These are phyloP conservation scores for Meghimatium bilineatum DNA, from an alignment of 2,888 invertebrate genomes.

Conservation along the genomic window DNA sequence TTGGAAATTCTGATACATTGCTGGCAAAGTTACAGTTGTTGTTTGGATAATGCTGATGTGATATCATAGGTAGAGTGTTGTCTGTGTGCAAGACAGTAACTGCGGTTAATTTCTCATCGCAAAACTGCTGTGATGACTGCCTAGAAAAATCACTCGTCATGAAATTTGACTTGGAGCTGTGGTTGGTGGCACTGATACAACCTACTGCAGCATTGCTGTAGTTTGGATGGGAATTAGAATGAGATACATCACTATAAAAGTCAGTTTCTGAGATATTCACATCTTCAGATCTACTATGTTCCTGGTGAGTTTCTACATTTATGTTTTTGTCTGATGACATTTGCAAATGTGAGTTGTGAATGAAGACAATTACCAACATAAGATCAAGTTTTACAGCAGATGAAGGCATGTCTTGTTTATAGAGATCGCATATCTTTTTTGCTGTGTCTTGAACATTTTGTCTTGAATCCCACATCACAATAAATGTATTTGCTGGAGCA, in stretches of 20 bases:
- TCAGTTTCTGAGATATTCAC: neutral
- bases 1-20: neutral
- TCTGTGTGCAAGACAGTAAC: neutral
- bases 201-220: neutral
- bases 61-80: neutral
- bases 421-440: neutral
- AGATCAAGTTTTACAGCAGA: slow-evolving; percentile 22
- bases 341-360: neutral
- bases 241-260: neutral
- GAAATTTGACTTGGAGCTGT: neutral
- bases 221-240: neutral
- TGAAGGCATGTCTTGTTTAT: neutral
- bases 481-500: slow-evolving; percentile 31
- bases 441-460: neutral
- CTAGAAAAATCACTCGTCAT: neutral
- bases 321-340: neutral
- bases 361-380: slow-evolving; percentile 24
- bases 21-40: no score
- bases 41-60: neutral
- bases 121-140: neutral
- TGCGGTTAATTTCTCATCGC: neutral
- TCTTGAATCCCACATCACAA: neutral
- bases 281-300: neutral
- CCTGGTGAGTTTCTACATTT: neutral
- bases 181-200: neutral